Evolutionary conservation across 2,888 invertebrate genomes (phyloP), one percentile per base, ranked within the genome.

Genomic region (Papilio protenor): DNA sequence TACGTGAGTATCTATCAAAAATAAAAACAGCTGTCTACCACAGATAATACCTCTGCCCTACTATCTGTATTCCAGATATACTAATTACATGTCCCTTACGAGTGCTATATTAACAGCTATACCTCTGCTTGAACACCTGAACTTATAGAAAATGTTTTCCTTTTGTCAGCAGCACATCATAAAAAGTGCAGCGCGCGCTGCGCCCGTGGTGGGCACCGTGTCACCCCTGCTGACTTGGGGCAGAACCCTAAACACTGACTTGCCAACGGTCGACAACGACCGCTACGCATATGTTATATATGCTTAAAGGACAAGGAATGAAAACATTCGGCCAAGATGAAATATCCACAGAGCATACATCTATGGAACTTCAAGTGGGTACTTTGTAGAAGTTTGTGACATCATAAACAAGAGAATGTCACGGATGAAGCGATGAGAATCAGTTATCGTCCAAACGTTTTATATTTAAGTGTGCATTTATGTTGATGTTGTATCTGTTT

Each of bases 181-280:
- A 93, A 92, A 82, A 89, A 90, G 84, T 93, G 93, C 87, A 86
- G 88, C 84, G 74, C 94, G 94, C 91, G 93, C 93, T 92, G 94
- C 94, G 83, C 94, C 94, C 90, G 90, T 94, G 83, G 91, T 94
- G 83, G 94, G 94, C 88, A 94, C 94, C 86, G 92, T 94, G 79
- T 94, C 94, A 18, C 94, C 94, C 11, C 90, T 94, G 75, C 90
- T 94, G 82, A 92, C 92, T 33, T 94, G 94, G 94, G 94, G 94
- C 81, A 86, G 94, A 79, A 94, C 94, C 2, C 91, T 94, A 84
- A 92, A 94, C 90, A 92, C 93, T 87, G 93, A 94, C 83, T 83
- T 92, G 81, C 91, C 92, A 45, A 84, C 87, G 57, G 82, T 85
- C 59, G 89, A 88, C 78, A 88, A 90, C 77, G 90, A 91, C 84